Conservation (phyloP, 1,140 invertebrate genomes). For the Macrotrachela quadricornifera region DNA sequence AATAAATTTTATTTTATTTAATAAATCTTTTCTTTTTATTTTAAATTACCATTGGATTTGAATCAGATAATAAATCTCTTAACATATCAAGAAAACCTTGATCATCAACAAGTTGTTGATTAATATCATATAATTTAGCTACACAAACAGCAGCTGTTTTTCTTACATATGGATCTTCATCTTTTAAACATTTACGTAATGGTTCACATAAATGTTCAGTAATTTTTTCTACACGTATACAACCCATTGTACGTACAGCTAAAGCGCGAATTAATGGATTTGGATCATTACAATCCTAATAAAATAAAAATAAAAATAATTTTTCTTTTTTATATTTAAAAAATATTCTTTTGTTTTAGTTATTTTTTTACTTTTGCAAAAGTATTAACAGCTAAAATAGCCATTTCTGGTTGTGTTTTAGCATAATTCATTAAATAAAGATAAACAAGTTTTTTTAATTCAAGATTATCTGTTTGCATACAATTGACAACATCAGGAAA, state of each 20-base stretch:
- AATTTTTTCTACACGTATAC: conserved; percentile 98
- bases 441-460: conserved; percentile 96
- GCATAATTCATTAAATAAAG: conserved; percentile 99
- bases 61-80: conserved; percentile 86
- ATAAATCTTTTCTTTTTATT: conserved; percentile 10
- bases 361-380: conserved; percentile 69
- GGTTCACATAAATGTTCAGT: conserved; percentile 99
- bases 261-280: conserved; percentile 94
- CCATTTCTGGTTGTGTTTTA: conserved; percentile 98
- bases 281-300: conserved; percentile 93
- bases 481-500: conserved; percentile 99
- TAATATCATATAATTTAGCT: conserved; percentile 96
- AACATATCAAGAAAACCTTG: conserved; percentile 93
- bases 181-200: conserved; percentile 74
- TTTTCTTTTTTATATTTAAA: neutral
- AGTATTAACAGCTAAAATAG: conserved; percentile 99
- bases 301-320: neutral
- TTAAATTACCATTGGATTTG: conserved; percentile 79
- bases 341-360: neutral
- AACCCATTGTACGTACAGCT: conserved; percentile 97
- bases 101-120: conserved; percentile 83
- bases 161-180: conserved; percentile 96
- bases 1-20: neutral
- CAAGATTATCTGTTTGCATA: conserved; percentile 99
- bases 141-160: conserved; percentile 99